phyloP scores from a whole-genome alignment of 1,140 invertebrate genomes.

The Trichogramma pretiosum region DNA sequence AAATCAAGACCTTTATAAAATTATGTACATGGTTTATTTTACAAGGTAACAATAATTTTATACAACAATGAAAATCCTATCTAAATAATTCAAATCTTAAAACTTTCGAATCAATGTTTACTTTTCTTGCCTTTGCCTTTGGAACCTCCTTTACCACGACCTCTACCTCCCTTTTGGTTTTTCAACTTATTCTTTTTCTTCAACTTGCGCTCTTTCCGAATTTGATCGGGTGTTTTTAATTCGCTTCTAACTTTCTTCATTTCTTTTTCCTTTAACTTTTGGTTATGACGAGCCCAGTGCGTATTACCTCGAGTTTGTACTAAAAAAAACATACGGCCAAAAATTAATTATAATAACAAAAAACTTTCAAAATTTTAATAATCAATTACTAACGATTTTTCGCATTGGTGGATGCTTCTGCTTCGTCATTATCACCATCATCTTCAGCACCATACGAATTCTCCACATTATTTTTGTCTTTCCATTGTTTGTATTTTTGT shows the following conservation, averaged over 20 bases:
- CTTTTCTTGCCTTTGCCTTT: too few species aligned
- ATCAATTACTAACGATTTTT: background rate
- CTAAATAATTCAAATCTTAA: too few species aligned
- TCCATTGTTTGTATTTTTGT: slow-evolving; percentile 81
- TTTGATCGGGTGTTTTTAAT: slow-evolving; percentile 59
- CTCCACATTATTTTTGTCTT: slow-evolving; percentile 68
- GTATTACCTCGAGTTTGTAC: slow-evolving; percentile 43
- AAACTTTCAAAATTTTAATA: background rate
- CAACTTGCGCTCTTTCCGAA: slow-evolving; percentile 56
- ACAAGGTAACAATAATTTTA: too few species aligned
- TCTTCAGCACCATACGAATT: slow-evolving; percentile 52
- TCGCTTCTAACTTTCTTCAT: slow-evolving; percentile 47
- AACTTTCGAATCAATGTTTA: too few species aligned
- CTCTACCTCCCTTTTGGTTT: slow-evolving; percentile 28
- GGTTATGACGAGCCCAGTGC: slow-evolving; percentile 54
- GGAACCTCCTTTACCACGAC: slow-evolving; percentile 13
- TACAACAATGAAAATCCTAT: too few species aligned
- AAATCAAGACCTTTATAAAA: too few species aligned
- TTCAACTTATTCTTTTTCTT: slow-evolving; percentile 48
- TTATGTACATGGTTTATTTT: too few species aligned
- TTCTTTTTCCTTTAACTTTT: slow-evolving; percentile 48
- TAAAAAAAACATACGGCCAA: slow-evolving; percentile 12
- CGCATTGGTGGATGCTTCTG: slow-evolving; percentile 17
- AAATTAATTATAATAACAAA: background rate
- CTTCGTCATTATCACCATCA: slow-evolving; percentile 50